Percentiles rank a stretch among this genome's conserved stretches.
Evolutionary conservation across 2,797 vertebrate species (phyloP).

Genomic region (Distichodus sexfasciatus): DNA sequence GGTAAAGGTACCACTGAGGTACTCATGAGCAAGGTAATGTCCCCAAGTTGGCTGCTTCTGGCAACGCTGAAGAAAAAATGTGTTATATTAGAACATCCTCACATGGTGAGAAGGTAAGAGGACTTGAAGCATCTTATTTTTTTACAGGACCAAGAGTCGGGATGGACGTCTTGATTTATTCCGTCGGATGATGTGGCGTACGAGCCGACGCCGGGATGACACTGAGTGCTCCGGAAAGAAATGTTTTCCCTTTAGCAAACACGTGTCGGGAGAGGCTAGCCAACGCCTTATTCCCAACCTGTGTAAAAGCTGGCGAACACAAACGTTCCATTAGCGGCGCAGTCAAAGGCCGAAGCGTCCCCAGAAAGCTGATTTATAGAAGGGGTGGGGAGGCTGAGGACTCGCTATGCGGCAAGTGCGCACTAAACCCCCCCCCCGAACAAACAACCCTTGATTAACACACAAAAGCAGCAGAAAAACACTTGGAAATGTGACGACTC

Average conservation of each 20-base stretch:
- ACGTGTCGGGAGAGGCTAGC: conserved; percentile 36
- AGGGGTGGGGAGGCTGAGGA: conserved; percentile 34
- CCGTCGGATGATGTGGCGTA: conserved; percentile 43
- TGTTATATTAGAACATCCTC: no score
- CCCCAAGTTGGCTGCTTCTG: no score
- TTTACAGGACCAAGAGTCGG: conserved; percentile 1
- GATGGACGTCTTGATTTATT: conserved; percentile 59
- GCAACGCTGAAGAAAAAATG: conserved; percentile 11
- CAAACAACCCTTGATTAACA: no score
- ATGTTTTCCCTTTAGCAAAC: conserved; percentile 45
- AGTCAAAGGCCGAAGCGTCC: conserved; percentile 39
- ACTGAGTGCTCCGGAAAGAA: conserved; percentile 43
- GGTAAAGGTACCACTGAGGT: neutral
- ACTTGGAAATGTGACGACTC: no score
- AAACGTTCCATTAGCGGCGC: conserved; percentile 45
- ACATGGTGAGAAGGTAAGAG: no score
- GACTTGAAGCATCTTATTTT: no score
- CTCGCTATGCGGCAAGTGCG: no score
- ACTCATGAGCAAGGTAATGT: no score
- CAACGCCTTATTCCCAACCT: conserved; percentile 35
- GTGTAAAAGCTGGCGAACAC: conserved; percentile 29
- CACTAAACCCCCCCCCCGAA: no score
- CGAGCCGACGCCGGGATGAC: conserved; percentile 31
- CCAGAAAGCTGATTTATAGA: conserved; percentile 44
- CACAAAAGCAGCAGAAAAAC: no score